Conservation (phyloP, 2,113 vertebrate genomes). For the Tympanuchus pallidicinctus region DNA sequence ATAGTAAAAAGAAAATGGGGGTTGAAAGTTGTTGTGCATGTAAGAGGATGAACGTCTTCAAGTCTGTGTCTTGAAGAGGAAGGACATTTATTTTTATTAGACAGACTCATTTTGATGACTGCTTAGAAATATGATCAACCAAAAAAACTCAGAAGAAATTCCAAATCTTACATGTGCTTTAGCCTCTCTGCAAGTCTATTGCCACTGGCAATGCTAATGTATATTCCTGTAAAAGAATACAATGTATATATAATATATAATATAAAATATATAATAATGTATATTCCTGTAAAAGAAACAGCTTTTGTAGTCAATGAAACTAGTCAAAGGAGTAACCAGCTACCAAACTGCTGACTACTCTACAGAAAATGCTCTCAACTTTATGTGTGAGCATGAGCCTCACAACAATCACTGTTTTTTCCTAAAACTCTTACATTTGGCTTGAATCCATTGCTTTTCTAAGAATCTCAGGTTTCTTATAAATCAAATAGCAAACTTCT, state of each 20-base stretch:
- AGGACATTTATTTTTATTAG: neutral
- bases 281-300: neutral
- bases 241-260: too few relatives aligned
- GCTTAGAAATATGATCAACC: neutral
- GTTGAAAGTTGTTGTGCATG: neutral
- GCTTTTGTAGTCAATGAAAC: neutral
- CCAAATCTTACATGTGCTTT: neutral
- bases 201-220: neutral
- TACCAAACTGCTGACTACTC: neutral
- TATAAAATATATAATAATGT: neutral
- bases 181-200: neutral
- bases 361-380: neutral
- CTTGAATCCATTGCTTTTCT: slow-evolving; percentile 3
- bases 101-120: neutral
- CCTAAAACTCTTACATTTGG: neutral
- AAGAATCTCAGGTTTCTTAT: slow-evolving; percentile 34
- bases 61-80: neutral
- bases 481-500: slow-evolving; percentile 42
- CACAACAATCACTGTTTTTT: neutral
- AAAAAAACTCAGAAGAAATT: slow-evolving; percentile 1
- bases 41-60: neutral
- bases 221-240: neutral
- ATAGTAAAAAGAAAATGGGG: neutral
- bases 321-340: neutral
- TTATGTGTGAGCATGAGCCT: neutral